Conservation (phyloP, 2,888 invertebrate genomes). For the Apamea sordens region DNA sequence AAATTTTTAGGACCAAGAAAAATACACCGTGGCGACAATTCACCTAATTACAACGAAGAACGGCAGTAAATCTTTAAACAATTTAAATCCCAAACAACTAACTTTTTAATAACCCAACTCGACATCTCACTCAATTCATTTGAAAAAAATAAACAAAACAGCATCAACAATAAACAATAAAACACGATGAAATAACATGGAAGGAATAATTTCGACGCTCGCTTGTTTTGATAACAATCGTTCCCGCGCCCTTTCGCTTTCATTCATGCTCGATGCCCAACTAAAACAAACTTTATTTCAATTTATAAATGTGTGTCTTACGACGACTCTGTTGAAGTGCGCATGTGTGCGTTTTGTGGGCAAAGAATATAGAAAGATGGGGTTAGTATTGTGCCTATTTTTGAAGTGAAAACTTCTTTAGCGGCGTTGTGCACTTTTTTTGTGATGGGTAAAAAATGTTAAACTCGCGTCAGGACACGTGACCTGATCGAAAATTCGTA, state of each 20-base stretch:
- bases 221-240: slow-evolving; percentile 84
- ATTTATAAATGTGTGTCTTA: slow-evolving; percentile 86
- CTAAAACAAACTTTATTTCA: slow-evolving; percentile 90
- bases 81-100: neutral
- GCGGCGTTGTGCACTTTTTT: no score
- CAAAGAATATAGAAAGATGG: slow-evolving; percentile 74
- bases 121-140: slow-evolving; percentile 5
- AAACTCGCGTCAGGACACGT: no score
- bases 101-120: neutral
- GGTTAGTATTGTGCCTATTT: slow-evolving; percentile 48
- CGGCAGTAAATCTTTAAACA: neutral
- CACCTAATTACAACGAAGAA: neutral
- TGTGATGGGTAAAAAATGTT: no score
- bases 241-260: slow-evolving; percentile 84
- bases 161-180: slow-evolving; percentile 54
- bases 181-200: slow-evolving; percentile 62
- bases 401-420: no score
- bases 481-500: no score
- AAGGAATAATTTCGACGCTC: slow-evolving; percentile 60
- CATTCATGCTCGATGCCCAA: slow-evolving; percentile 89
- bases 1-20: neutral
- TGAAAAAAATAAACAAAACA: slow-evolving; percentile 26
- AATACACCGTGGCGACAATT: neutral
- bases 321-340: slow-evolving; percentile 73
- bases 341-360: slow-evolving; percentile 82